Percentiles rank a stretch among this genome's conserved stretches.
phyloP scores from a whole-genome alignment of 2,113 vertebrate species.

The Oreocharis arfaki region DNA sequence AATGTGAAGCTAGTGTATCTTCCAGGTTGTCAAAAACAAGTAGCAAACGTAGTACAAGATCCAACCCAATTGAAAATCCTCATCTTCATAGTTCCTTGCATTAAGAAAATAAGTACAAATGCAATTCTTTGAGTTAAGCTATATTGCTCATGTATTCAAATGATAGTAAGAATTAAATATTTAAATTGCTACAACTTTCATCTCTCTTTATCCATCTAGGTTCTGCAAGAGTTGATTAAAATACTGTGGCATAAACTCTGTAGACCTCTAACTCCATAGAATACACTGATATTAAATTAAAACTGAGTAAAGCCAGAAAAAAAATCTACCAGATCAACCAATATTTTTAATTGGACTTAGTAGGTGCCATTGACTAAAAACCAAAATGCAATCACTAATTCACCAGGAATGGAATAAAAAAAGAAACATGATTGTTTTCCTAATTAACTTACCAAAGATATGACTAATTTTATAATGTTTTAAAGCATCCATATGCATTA shows the following conservation, averaged over 20 bases:
- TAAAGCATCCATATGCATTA: neutral
- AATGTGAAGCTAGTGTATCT: neutral
- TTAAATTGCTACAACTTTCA: neutral
- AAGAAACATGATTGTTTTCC: neutral
- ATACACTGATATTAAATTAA: neutral
- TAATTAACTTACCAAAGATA: neutral
- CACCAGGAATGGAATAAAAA: neutral
- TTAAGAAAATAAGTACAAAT: neutral
- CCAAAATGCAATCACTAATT: neutral
- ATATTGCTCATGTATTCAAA: neutral
- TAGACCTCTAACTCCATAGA: neutral
- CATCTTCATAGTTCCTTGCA: neutral
- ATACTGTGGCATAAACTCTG: neutral
- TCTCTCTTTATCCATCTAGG: neutral
- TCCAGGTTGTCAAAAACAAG: neutral
- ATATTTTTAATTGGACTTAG: neutral
- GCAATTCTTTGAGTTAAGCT: neutral
- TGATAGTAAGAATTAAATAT: neutral
- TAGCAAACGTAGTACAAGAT: neutral
- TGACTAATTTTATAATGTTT: neutral
- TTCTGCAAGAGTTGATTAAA: neutral
- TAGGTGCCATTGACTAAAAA: neutral
- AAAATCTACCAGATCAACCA: neutral
- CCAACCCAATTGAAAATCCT: neutral
- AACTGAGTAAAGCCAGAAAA: neutral